Conservation (phyloP, 2,113 vertebrate genomes). For the Harpagus bidentatus region DNA sequence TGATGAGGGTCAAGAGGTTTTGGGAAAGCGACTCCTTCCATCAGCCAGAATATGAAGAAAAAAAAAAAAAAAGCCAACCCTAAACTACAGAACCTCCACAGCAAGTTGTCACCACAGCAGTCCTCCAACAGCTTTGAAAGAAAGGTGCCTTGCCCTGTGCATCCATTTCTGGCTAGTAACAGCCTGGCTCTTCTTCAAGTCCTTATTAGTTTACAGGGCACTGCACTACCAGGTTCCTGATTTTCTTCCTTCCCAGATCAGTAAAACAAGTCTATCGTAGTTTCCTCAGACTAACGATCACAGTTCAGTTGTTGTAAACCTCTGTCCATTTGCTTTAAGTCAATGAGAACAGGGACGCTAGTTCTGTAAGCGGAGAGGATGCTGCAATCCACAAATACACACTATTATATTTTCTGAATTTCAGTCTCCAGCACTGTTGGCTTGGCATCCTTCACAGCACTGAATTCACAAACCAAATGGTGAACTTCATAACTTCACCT, state of each 20-base stretch:
- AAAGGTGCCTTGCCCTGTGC: neutral
- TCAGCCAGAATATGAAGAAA: neutral
- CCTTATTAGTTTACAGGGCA: neutral
- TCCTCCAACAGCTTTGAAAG: neutral
- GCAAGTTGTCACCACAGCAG: neutral
- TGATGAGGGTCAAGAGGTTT: neutral
- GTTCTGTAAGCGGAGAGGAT: neutral
- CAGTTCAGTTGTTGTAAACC: neutral
- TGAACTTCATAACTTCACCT: neutral
- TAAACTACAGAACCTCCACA: neutral
- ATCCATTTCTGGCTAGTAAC: neutral
- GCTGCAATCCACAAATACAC: neutral
- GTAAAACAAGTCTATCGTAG: neutral
- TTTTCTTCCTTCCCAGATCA: neutral
- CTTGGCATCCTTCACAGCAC: neutral
- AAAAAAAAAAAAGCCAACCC: neutral
- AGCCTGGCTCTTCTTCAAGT: neutral
- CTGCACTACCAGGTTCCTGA: neutral
- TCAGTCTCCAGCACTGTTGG: neutral
- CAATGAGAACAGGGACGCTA: rapidly evolving
- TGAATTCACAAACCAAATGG: neutral
- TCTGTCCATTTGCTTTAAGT: neutral
- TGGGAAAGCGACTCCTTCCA: neutral
- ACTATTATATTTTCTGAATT: neutral
- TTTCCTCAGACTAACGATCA: neutral